phyloP scores from a whole-genome alignment of 2,888 invertebrate genomes.

The Candidula unifasciata region DNA sequence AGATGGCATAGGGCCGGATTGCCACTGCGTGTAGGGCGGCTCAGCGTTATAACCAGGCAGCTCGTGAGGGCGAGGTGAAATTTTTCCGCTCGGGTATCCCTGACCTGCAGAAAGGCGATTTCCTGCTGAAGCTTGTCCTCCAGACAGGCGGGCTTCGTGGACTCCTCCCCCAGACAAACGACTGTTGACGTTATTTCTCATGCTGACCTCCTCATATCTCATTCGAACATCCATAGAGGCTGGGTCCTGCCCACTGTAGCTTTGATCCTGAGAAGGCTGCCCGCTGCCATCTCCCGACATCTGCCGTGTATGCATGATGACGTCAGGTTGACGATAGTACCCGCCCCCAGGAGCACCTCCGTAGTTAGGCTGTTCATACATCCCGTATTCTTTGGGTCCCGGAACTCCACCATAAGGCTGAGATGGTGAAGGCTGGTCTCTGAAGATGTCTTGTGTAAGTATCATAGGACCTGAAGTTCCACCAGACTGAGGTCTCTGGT shows the following conservation, averaged over 20 bases:
- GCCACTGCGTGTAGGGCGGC: not conserved
- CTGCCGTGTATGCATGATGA: conserved; percentile 39
- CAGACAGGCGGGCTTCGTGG: not conserved
- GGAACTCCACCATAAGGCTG: not conserved
- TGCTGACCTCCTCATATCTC: conserved; percentile 29
- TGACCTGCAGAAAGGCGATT: conserved; percentile 29
- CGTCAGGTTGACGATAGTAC: conserved; percentile 22
- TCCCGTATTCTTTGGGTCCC: not conserved
- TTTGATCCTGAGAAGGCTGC: not conserved
- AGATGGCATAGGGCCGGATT: conserved; percentile 17
- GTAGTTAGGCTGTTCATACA: conserved; percentile 30
- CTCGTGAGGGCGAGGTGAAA: conserved; percentile 28
- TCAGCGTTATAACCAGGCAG: not conserved
- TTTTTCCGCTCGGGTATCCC: not conserved
- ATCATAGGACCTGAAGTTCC: conserved; percentile 21
- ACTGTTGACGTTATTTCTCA: not conserved
- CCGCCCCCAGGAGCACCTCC: not conserved
- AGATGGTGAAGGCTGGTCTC: conserved; percentile 15
- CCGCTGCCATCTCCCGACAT: conserved; percentile 18
- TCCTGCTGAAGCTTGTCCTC: not conserved
- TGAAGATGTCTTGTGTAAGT: conserved; percentile 37
- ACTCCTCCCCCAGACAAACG: conserved; percentile 1
- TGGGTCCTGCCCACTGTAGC: not conserved
- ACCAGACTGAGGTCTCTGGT: not conserved
- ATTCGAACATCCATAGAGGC: not conserved